A percentile compares a stretch with the other conserved stretches of the same genome.
These are phyloP conservation scores for Ferdinandea cuprea DNA, from an alignment of 2,888 invertebrate genomes.

Conservation along the genomic window DNA sequence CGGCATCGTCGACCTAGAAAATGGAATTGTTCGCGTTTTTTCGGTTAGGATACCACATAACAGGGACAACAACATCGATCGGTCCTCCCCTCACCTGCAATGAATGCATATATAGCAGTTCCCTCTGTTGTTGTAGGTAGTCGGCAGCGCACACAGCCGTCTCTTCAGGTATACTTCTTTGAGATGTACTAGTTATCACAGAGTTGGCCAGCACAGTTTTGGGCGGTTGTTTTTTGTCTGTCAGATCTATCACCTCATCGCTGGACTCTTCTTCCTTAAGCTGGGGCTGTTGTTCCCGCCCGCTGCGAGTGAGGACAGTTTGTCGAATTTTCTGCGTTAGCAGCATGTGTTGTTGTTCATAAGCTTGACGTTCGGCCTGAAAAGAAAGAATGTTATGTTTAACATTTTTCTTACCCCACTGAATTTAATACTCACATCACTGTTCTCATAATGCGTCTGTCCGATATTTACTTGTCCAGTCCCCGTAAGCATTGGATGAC, in stretches of 20 bases:
- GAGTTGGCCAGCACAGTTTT: constrained; percentile 84
- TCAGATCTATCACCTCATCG: constrained; percentile 89
- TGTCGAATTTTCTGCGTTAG: constrained; percentile 93
- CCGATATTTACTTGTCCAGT: constrained; percentile 81
- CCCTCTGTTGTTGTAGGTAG: constrained; percentile 87
- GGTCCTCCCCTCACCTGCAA: constrained; percentile 80
- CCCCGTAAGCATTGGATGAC: constrained; percentile 91
- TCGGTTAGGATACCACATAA: constrained; percentile 50
- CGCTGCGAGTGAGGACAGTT: constrained; percentile 92
- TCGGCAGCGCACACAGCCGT: constrained; percentile 78
- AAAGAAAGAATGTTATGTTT: not conserved
- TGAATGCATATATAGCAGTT: constrained; percentile 86
- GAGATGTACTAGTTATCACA: constrained; percentile 82
- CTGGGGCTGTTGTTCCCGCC: constrained; percentile 84
- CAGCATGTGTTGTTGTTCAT: constrained; percentile 86
- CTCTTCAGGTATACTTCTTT: constrained; percentile 84
- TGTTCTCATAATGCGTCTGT: constrained; percentile 83
- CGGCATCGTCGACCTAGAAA: constrained; percentile 79
- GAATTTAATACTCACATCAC: constrained; percentile 79
- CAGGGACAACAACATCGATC: constrained; percentile 54
- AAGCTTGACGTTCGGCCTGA: constrained; percentile 84
- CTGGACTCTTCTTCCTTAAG: constrained; percentile 85
- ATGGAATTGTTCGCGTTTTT: constrained; percentile 59
- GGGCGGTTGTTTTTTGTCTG: constrained; percentile 86
- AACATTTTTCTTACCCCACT: not conserved